A percentile compares a stretch with the other conserved stretches of the same genome.
Conservation (phyloP, 2,113 vertebrate genomes). For the Sylvia atricapilla region DNA sequence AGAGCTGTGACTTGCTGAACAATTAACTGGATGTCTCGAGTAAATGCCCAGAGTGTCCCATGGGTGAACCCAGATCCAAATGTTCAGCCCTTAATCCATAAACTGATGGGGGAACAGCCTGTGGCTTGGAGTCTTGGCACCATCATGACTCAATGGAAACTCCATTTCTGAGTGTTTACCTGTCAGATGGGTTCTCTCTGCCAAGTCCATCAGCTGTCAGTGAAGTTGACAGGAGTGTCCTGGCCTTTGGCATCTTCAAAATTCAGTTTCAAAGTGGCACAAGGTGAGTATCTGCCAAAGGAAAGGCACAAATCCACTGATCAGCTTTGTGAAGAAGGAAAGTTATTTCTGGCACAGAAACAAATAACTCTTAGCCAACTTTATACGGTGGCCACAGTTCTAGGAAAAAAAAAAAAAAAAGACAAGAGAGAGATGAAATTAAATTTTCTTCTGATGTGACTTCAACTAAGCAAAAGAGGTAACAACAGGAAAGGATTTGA, state of each 20-base stretch:
- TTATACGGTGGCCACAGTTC: not conserved
- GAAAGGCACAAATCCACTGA: not conserved
- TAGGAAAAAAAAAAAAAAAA: not conserved
- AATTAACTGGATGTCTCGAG: accelerated
- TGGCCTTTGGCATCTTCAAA: not conserved
- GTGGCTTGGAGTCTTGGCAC: not conserved
- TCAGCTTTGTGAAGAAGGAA: not conserved
- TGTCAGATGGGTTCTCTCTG: not conserved
- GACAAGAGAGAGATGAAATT: not conserved
- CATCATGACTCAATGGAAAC: not conserved
- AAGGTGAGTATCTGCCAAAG: not conserved
- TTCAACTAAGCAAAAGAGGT: not conserved
- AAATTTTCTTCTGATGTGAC: not conserved
- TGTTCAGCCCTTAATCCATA: not conserved
- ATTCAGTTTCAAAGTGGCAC: not conserved
- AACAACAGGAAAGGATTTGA: not conserved
- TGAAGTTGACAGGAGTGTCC: not conserved
- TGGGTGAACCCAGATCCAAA: not conserved
- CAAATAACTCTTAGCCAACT: not conserved
- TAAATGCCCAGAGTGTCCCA: not conserved
- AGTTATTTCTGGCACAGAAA: not conserved
- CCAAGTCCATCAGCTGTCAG: not conserved
- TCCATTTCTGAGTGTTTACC: not conserved
- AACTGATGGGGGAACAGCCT: not conserved
- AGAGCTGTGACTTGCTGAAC: not conserved